A percentile compares a stretch with the other conserved stretches of the same genome.
Conservation (phyloP, 2,888 invertebrate genomes). For the Salticus scenicus region DNA sequence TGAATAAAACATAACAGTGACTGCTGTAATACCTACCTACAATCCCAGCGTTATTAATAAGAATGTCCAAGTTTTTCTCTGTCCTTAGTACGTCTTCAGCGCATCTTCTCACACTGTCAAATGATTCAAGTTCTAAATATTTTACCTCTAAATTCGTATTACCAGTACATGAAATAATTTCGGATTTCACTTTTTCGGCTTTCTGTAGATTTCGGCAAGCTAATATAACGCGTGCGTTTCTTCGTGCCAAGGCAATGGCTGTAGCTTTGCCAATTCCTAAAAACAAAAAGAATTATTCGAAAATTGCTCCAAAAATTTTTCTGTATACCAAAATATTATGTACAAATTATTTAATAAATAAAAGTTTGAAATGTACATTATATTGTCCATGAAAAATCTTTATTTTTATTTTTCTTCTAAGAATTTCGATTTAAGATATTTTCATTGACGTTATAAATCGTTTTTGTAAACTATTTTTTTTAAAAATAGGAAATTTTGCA, state of each 20-base stretch:
- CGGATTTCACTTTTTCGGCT: not conserved
- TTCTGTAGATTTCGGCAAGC: not conserved
- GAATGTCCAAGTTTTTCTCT: not conserved
- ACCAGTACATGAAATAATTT: not conserved
- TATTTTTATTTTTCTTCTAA: too few species aligned
- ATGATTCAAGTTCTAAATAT: not conserved
- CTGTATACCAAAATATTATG: too few species aligned
- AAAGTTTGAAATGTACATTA: too few species aligned
- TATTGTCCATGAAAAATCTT: too few species aligned
- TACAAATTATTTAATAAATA: too few species aligned
- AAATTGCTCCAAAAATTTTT: too few species aligned
- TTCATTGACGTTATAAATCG: too few species aligned
- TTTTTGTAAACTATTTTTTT: too few species aligned
- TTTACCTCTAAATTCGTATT: not conserved
- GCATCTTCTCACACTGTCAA: not conserved
- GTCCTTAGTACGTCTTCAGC: not conserved
- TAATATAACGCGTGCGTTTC: not conserved
- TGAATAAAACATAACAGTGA: not conserved
- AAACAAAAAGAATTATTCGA: too few species aligned
- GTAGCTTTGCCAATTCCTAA: not conserved
- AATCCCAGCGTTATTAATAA: slow-evolving; percentile 12
- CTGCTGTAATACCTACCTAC: not conserved
- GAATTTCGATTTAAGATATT: too few species aligned
- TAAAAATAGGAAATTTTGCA: too few species aligned
- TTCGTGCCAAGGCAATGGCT: not conserved